Base-by-base conservation (phyloP, 2,888 invertebrate genomes). In the Eupsilia transversa region DNA sequence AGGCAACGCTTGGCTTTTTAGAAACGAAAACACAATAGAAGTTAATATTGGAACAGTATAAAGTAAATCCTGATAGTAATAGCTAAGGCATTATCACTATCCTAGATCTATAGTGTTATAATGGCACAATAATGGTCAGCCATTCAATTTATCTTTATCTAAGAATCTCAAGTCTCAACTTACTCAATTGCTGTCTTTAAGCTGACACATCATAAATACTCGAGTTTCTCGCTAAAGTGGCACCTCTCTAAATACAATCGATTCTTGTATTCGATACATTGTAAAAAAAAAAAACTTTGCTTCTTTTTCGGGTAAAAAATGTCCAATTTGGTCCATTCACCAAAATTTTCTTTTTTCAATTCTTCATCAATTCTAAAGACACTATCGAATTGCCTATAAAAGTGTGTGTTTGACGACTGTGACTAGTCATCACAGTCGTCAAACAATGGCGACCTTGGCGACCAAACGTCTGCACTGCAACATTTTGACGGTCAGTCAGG, bases 401-500 rank as follows among this genome's bases (percentile, higher is more conserved):
- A 14, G 41, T 17, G 33, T 68, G 14, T 57, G 38, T 56, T n/a
- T n/a, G n/a, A n/a, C n/a, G n/a, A n/a, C n/a, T n/a, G n/a, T 69
- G 41, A 52, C 41, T 17, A 69, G 49, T 38, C 35, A 27, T 38
- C 35, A 27, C 27, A 43, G 5, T 9, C 2, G 2, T 49, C 69
- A 52, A 79, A 87, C 83, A 83, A 27, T 46, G 49, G 33, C 57
- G 82, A 77, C 85, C 86, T 86, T 87, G 81, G 66, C 52, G 60
- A 64, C 30, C 57, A 69, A 76, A 23, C 69, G 77, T 72, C 68
- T 74, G 61, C 56, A 74, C 56, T 71, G 79, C 82, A 79, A 61
- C 49, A 74, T 72, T 86, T 82, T 88, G 88, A 84, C 87, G 87
- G 86, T 71, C 86, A 77, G 74, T 77, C 86, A 82, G 84, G 91